Conservation (phyloP, 2,888 invertebrate species). For the Ditula angustiorana region DNA sequence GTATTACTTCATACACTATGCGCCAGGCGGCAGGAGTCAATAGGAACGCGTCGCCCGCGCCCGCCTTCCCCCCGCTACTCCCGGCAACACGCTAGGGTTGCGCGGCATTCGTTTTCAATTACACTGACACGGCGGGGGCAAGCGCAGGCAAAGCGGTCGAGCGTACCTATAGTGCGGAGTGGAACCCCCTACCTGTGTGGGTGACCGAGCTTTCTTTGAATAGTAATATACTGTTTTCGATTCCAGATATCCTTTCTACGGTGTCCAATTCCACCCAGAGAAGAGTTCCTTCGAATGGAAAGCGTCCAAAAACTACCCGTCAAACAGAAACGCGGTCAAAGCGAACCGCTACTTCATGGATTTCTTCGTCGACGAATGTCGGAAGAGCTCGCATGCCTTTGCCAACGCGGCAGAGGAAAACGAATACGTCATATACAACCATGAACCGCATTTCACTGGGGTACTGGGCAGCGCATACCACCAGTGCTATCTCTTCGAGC, state of each 20-base stretch:
- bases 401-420: constrained; percentile 80
- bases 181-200: no score
- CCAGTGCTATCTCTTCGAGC: constrained; percentile 89
- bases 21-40: no score
- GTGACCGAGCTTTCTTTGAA: no score
- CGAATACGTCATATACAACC: constrained; percentile 89
- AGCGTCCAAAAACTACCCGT: constrained; percentile 85
- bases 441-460: constrained; percentile 86
- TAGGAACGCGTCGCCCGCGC: no score
- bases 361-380: constrained; percentile 92
- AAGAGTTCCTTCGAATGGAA: constrained; percentile 93
- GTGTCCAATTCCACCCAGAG: constrained; percentile 96
- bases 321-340: constrained; percentile 86
- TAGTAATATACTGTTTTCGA: neutral
- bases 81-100: no score
- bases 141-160: no score
- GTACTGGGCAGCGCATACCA: constrained; percentile 82
- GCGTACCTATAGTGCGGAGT: no score
- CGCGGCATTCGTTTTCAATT: no score
- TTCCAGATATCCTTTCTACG: constrained; percentile 91
- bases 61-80: no score
- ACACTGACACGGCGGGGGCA: no score
- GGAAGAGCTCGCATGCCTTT: constrained; percentile 88
- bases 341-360: constrained; percentile 91
- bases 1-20: no score